Conservation (phyloP, 2,113 vertebrate species). For the Cervus canadensis region DNA sequence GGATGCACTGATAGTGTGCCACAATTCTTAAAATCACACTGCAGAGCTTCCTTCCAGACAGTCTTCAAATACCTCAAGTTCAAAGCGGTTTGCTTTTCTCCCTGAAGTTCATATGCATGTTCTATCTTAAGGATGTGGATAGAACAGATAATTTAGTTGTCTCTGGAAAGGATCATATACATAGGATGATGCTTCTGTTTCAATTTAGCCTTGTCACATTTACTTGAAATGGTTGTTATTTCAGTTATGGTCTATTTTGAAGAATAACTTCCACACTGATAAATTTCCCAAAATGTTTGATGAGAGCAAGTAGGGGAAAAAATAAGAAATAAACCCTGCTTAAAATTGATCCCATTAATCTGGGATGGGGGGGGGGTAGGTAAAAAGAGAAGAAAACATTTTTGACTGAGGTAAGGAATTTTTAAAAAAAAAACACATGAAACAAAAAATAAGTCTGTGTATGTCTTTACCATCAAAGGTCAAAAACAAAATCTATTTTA, state of each 20-base stretch:
- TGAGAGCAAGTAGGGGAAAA: background rate
- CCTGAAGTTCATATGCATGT: background rate
- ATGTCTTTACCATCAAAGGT: background rate
- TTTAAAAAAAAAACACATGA: background rate
- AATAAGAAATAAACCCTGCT: background rate
- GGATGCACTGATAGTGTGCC: background rate
- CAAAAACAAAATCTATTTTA: background rate
- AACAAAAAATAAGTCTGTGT: background rate
- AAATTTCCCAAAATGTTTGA: conserved; percentile 5
- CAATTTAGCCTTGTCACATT: background rate
- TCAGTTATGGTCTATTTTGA: background rate
- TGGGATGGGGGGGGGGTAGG: no score
- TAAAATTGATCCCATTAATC: background rate
- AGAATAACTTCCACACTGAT: background rate
- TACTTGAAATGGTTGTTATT: background rate
- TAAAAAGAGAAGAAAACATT: background rate
- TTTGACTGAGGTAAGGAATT: background rate
- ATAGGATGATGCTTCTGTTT: background rate
- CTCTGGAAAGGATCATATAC: background rate
- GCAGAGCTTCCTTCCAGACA: background rate
- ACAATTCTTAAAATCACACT: background rate
- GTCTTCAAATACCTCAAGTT: background rate
- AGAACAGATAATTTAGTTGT: background rate
- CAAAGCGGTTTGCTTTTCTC: background rate
- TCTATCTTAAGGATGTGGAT: background rate